Conservation (phyloP, 2,113 vertebrate species). For the Coptodon bakossiorum region DNA sequence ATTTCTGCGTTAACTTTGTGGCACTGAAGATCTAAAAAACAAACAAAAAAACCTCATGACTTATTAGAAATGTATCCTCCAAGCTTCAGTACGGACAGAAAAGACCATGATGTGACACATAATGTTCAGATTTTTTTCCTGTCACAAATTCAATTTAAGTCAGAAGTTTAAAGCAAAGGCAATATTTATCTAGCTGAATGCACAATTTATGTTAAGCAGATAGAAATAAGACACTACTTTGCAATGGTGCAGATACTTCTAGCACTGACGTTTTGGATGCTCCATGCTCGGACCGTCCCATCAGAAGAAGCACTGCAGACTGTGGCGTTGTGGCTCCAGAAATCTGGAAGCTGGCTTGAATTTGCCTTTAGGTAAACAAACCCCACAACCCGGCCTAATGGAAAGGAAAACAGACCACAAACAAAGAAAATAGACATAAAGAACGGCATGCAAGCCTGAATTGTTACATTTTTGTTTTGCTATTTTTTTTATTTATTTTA, state of each 20-base stretch:
- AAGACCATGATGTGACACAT: neutral
- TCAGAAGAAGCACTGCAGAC: slow-evolving; percentile 74
- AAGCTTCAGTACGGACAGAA: neutral
- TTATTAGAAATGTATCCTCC: neutral
- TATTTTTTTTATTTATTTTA: neutral
- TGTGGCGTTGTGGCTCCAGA: slow-evolving; percentile 30
- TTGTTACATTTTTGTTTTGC: neutral
- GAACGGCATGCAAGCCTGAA: neutral
- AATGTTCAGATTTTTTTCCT: neutral
- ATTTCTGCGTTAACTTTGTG: neutral
- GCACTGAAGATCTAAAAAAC: neutral
- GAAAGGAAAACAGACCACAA: neutral
- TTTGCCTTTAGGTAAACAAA: slow-evolving; percentile 62
- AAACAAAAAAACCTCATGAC: neutral
- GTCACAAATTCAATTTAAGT: neutral
- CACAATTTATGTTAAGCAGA: neutral
- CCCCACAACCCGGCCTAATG: slow-evolving; percentile 67
- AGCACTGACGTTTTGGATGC: slow-evolving; percentile 66
- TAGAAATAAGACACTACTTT: neutral
- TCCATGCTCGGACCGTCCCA: slow-evolving; percentile 72
- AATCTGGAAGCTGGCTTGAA: slow-evolving; percentile 34
- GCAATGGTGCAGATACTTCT: neutral
- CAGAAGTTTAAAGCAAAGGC: neutral
- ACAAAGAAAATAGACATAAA: neutral
- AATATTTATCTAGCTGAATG: neutral